Evolutionary conservation across 2,113 vertebrate species (phyloP), one percentile per base, ranked within the genome.

Genomic region (Antigone vipio): DNA sequence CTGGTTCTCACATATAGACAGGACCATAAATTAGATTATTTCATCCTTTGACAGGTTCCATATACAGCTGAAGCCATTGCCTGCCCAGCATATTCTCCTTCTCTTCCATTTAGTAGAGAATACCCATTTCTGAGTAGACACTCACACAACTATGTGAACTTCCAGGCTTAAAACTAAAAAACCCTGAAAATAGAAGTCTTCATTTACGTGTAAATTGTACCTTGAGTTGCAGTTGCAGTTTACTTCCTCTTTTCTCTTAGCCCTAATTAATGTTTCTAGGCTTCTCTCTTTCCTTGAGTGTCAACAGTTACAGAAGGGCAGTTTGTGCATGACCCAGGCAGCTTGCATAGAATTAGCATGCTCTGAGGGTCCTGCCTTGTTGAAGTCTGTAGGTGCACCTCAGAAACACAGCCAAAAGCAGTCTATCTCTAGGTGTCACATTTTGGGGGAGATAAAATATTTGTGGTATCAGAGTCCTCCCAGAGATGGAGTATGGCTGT

Each of bases 71-170:
- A 88, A 85, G 13, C 26, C 15, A 35, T 47, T 68, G 23, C 3
- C 9, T 59, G 32, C 16, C 49, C 26, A 69, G 7, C 0, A 0
- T 38, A 38, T 18, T 9, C 2, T 67, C 4, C 14, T n/a, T 71
- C 50, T 88, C 2, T 75, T 85, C 9, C 12, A 18, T 11, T 62
- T 85, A 47, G 10, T 17, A 62, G 55, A 40, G 15, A 34, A 72
- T 23, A 76, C 4, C 13, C 1, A 34, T 74, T 95, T 82, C 45
- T 78, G 45, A 74, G 44, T 23, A 50, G 17, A 22, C 13, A 11
- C 2, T 64, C 2, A 0, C n/a, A 66, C 26, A 67, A 62, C 26
- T 69, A 6, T 52, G 13, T 32, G 15, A 85, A 44, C 2, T 12
- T 62, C 15, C 13, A 72, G 17, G 9, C 9, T 49, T 67, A 30